These are phyloP conservation scores for Onthophagus taurus DNA, from an alignment of 1,140 invertebrate species.

Conservation along the genomic window DNA sequence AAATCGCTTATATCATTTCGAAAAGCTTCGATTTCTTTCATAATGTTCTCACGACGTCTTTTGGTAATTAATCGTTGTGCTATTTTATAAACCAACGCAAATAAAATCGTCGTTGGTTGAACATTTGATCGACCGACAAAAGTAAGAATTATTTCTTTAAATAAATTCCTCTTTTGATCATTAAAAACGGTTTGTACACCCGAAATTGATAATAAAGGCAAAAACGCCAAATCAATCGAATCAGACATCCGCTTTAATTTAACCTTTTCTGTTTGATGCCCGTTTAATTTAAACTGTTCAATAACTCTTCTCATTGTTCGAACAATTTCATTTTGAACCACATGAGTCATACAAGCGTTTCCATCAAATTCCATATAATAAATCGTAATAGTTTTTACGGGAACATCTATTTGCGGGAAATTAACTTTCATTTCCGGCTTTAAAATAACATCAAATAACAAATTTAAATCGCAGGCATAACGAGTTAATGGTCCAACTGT, in stretches of 20 bases:
- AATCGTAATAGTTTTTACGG: slow-evolving; percentile 56
- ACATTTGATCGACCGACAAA: neutral
- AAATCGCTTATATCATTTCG: slow-evolving; percentile 40
- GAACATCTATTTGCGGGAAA: no score
- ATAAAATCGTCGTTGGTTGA: neutral
- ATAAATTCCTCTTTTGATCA: neutral
- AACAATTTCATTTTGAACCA: slow-evolving; percentile 56
- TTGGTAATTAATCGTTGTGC: neutral
- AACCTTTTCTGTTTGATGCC: neutral
- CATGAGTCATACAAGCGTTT: slow-evolving; percentile 49
- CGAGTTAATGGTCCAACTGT: slow-evolving; percentile 69
- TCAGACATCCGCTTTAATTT: neutral
- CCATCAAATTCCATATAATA: slow-evolving; percentile 72
- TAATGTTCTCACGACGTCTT: slow-evolving; percentile 5
- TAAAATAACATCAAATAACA: slow-evolving; percentile 52
- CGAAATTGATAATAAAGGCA: slow-evolving; percentile 3
- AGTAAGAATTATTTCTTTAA: neutral
- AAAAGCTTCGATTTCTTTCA: neutral
- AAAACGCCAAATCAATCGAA: neutral
- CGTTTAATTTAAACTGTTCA: neutral
- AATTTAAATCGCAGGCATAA: slow-evolving; percentile 62
- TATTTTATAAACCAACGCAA: neutral
- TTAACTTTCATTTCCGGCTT: slow-evolving; percentile 39
- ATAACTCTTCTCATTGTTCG: slow-evolving; percentile 41
- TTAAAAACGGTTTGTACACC: neutral